A percentile compares a stretch with the other conserved stretches of the same genome.
Evolutionary conservation across 2,797 vertebrate genomes (phyloP).

Genomic region (Picus viridis): DNA sequence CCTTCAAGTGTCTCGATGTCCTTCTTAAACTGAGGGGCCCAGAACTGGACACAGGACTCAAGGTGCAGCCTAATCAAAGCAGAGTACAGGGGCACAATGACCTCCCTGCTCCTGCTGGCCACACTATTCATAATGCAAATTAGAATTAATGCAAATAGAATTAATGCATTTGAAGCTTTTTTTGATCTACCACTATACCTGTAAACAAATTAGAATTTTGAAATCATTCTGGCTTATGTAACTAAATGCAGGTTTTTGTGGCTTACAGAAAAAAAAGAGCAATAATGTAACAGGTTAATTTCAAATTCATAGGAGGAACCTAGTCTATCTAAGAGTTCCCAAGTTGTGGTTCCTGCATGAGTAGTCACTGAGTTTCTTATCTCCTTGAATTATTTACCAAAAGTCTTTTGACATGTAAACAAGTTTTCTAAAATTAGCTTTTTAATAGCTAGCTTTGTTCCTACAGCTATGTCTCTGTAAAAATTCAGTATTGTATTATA

Average conservation of each 20-base stretch:
- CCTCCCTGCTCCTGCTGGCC: too few species aligned
- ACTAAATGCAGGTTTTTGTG: not conserved
- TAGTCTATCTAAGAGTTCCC: not conserved
- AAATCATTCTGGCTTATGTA: not conserved
- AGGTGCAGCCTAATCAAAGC: too few species aligned
- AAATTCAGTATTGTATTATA: not conserved
- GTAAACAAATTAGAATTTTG: not conserved
- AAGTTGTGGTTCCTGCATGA: not conserved
- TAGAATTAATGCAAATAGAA: too few species aligned
- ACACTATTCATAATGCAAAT: too few species aligned
- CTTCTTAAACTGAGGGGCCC: too few species aligned
- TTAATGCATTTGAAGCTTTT: not conserved
- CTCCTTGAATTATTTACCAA: not conserved
- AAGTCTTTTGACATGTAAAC: not conserved
- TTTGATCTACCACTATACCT: not conserved
- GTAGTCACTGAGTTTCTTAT: not conserved
- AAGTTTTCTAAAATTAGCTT: conserved; percentile 26
- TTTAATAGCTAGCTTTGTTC: conserved; percentile 1
- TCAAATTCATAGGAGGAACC: not conserved
- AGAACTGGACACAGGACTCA: too few species aligned
- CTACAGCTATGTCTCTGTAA: not conserved
- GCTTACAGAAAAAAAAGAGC: not conserved
- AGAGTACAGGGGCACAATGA: too few species aligned
- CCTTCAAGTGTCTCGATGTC: too few species aligned
- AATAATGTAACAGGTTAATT: not conserved